Evolutionary conservation across 2,113 vertebrate species (phyloP).

Genomic region (Vimba vimba): DNA sequence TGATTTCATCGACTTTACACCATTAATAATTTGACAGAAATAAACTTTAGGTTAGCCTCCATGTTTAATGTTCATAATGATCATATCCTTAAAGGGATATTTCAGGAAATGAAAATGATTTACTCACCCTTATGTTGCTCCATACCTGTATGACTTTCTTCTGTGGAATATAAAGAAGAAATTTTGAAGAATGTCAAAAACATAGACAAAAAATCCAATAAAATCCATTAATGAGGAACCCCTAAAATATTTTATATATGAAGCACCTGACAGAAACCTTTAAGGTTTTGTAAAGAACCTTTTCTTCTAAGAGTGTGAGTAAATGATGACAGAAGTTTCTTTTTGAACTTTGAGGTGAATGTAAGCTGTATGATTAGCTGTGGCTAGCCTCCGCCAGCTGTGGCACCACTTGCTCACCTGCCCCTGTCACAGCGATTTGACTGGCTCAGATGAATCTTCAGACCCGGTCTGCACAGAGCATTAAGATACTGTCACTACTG

Average conservation of each 20-base stretch:
- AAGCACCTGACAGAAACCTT: too few species aligned
- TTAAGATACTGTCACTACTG: constrained; percentile 22
- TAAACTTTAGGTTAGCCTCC: too few species aligned
- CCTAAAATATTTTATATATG: too few species aligned
- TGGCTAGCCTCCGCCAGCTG: constrained; percentile 28
- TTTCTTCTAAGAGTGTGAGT: background rate
- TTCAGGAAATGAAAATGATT: background rate
- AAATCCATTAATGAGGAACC: too few species aligned
- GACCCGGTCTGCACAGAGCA: constrained; percentile 30
- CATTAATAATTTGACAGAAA: background rate
- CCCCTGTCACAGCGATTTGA: constrained; percentile 28
- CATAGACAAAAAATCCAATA: background rate
- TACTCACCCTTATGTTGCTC: background rate
- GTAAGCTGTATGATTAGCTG: constrained; percentile 30
- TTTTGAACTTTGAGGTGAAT: constrained; percentile 36
- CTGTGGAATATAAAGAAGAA: background rate
- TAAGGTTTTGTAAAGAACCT: background rate
- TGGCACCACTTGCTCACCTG: constrained; percentile 40
- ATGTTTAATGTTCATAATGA: background rate
- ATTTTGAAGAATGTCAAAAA: background rate
- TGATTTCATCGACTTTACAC: background rate
- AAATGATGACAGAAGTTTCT: constrained; percentile 5
- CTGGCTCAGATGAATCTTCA: constrained; percentile 38
- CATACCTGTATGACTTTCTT: background rate
- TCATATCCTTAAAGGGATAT: background rate